A percentile compares a stretch with the other conserved stretches of the same genome.
Evolutionary conservation across 2,113 vertebrate species (phyloP).

Genomic region (Pollachius pollachius): DNA sequence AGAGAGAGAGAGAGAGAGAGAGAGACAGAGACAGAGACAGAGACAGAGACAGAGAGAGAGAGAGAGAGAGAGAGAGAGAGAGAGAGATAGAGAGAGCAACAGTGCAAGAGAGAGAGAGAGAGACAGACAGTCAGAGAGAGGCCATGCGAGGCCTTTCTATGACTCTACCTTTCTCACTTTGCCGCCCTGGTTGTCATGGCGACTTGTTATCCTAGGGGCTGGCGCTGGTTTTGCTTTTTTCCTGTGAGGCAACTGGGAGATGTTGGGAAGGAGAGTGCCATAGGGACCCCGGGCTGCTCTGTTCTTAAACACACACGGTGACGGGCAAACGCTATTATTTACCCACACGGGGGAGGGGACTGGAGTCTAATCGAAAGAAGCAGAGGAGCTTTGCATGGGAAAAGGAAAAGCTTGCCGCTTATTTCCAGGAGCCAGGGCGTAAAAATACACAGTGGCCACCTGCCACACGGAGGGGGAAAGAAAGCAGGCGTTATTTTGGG

Average conservation of each 20-base stretch:
- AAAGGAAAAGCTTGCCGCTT: slow-evolving; percentile 51
- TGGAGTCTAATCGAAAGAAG: slow-evolving; percentile 72
- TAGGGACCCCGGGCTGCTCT: slow-evolving; percentile 60
- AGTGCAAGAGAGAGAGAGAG: neutral
- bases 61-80: slow-evolving; percentile 7
- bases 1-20: neutral
- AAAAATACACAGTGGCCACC: slow-evolving; percentile 25
- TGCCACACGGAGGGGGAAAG: slow-evolving; percentile 5
- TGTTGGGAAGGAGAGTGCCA: slow-evolving; percentile 40
- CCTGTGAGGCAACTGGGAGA: slow-evolving; percentile 50
- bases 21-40: neutral
- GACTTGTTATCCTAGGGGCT: slow-evolving; percentile 42
- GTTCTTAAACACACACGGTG: slow-evolving; percentile 76
- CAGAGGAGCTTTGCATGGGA: slow-evolving; percentile 49
- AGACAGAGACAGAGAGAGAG: slow-evolving; percentile 1
- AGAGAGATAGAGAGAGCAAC: slow-evolving; percentile 5
- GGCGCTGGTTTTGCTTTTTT: slow-evolving; percentile 25
- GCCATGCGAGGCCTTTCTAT: neutral
- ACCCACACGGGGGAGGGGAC: slow-evolving; percentile 59
- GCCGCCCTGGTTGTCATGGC: slow-evolving; percentile 53
- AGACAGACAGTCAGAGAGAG: slow-evolving; percentile 10
- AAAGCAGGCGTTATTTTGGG: too few relatives aligned
- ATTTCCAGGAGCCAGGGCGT: too few relatives aligned
- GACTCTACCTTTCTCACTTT: slow-evolving; percentile 31
- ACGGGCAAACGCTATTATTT: slow-evolving; percentile 71